Evolutionary conservation across 2,888 invertebrate species (phyloP).

Genomic region (Galeruca laticollis): DNA sequence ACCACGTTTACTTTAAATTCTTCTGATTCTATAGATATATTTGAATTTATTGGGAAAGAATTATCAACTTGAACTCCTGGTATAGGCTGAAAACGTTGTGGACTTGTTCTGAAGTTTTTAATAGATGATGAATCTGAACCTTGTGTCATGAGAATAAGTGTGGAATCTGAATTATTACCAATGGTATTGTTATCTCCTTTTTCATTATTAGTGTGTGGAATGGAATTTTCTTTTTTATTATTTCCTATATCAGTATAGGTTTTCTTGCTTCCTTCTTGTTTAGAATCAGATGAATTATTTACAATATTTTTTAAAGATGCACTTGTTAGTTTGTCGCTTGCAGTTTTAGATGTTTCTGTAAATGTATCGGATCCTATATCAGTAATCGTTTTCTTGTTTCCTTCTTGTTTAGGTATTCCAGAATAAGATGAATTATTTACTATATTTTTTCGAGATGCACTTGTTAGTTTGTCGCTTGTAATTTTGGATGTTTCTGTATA

Average conservation of each 20-base stretch:
- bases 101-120: neutral
- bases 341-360: too few species aligned
- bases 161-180: neutral
- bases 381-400: too few species aligned
- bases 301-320: too few species aligned
- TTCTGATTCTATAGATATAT: neutral
- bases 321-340: too few species aligned
- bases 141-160: slow-evolving; percentile 15
- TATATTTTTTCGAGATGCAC: too few species aligned
- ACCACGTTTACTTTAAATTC: slow-evolving; percentile 40
- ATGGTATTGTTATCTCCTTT: neutral
- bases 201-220: neutral
- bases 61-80: neutral
- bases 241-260: neutral
- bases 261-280: too few species aligned
- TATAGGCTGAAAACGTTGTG: neutral
- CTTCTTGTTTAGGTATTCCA: too few species aligned
- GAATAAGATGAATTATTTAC: too few species aligned
- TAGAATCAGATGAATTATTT: too few species aligned
- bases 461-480: too few species aligned
- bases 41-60: neutral
- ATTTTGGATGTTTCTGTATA: too few species aligned
- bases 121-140: neutral
- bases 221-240: neutral
- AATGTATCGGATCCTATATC: neutral